Percentiles rank a stretch among this genome's conserved stretches.
Evolutionary conservation across 2,797 vertebrate genomes (phyloP).

Genomic region (Lepus townsendii): DNA sequence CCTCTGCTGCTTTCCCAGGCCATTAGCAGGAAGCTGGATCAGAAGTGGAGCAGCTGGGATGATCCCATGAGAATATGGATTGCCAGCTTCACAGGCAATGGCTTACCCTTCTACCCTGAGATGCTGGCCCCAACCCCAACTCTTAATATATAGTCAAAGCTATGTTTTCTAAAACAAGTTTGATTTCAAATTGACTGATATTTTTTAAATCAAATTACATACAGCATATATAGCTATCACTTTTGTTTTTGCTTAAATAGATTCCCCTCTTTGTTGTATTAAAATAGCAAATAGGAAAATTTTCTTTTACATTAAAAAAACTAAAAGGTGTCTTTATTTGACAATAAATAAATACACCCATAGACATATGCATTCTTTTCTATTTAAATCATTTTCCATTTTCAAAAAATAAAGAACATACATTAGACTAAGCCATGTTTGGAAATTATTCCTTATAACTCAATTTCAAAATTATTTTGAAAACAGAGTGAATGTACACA

Average conservation of each 20-base stretch:
- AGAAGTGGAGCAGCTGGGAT: too few relatives aligned
- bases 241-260: not conserved
- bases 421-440: not conserved
- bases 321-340: slow-evolving; percentile 27
- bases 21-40: too few relatives aligned
- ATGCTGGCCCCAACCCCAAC: too few relatives aligned
- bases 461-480: slow-evolving; percentile 39
- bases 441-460: not conserved
- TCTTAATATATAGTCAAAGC: not conserved
- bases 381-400: slow-evolving; percentile 36
- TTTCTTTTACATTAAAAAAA: slow-evolving; percentile 46
- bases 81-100: too few relatives aligned
- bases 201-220: not conserved
- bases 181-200: slow-evolving; percentile 19
- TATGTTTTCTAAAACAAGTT: slow-evolving; percentile 44
- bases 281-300: slow-evolving; percentile 26
- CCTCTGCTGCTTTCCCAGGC: too few relatives aligned
- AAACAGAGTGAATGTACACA: not conserved
- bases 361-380: not conserved
- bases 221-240: not conserved
- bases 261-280: not conserved
- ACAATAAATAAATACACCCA: not conserved
- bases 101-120: too few relatives aligned
- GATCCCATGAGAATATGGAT: too few relatives aligned
- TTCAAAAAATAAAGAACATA: not conserved